Conservation (phyloP, 2,797 vertebrate species). For the Gastrophryne carolinensis region DNA sequence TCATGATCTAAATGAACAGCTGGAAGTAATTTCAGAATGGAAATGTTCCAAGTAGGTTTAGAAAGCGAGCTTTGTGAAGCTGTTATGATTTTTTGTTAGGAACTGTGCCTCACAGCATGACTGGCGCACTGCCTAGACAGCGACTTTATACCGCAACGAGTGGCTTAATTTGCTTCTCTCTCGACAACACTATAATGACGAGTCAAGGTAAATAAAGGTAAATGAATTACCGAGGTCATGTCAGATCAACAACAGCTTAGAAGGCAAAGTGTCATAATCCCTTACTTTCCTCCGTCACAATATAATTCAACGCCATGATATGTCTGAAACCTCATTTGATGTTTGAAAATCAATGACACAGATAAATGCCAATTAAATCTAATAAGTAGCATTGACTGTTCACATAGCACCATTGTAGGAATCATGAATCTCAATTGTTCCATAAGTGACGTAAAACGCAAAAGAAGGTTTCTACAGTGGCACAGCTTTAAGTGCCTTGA, state of each 20-base stretch:
- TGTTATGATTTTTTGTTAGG: conserved; percentile 48
- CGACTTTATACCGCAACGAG: conserved; percentile 32
- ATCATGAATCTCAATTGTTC: neutral
- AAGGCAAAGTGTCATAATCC: conserved; percentile 32
- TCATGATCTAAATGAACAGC: conserved; percentile 74
- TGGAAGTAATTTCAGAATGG: conserved; percentile 59
- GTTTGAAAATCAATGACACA: neutral
- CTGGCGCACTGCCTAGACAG: conserved; percentile 50
- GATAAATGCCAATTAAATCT: neutral
- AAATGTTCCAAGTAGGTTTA: conserved; percentile 56
- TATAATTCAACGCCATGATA: neutral
- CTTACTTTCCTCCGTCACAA: conserved; percentile 2
- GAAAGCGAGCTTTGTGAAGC: conserved; percentile 38
- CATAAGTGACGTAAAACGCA: no score
- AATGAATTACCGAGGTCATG: conserved; percentile 42
- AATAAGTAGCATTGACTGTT: neutral
- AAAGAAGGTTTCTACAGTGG: no score
- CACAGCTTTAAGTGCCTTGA: no score
- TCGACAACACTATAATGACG: conserved; percentile 29
- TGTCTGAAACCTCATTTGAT: neutral
- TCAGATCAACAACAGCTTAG: conserved; percentile 42
- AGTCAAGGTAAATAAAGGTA: conserved; percentile 50
- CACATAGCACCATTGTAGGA: neutral
- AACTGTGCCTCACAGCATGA: conserved; percentile 47
- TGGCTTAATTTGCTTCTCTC: conserved; percentile 31